Conservation (phyloP, 92 coral and sea anemone species). For the Pocillopora grandis region DNA sequence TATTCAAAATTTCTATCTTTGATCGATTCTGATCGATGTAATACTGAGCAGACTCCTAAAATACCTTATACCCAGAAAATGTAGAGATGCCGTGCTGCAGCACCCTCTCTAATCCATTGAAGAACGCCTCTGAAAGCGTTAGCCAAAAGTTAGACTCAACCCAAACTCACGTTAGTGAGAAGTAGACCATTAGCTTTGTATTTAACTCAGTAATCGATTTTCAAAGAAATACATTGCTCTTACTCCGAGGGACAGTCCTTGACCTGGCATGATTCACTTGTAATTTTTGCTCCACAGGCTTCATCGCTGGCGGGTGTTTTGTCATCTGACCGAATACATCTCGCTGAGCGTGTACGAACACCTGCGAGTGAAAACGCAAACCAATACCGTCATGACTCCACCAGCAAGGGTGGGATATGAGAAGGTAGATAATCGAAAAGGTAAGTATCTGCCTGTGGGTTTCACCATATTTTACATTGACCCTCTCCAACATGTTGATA, state of each 20-base stretch:
- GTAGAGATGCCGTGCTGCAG: no score
- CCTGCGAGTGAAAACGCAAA: neutral
- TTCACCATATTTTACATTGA: no score
- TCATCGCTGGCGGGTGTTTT: neutral
- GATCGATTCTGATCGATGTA: no score
- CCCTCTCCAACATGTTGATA: no score
- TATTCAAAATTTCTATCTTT: no score
- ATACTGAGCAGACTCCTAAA: no score
- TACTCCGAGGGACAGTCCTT: slow-evolving; percentile 4
- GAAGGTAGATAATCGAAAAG: neutral
- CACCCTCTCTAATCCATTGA: no score
- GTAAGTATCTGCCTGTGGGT: neutral
- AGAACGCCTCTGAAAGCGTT: no score
- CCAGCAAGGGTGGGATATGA: neutral
- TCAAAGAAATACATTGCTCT: neutral
- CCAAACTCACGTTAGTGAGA: no score
- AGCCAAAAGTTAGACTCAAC: no score
- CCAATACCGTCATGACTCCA: neutral
- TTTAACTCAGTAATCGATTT: neutral
- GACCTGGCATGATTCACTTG: neutral
- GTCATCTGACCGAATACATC: neutral
- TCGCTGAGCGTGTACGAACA: neutral
- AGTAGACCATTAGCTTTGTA: neutral
- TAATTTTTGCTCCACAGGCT: neutral
- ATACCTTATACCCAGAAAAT: no score